Evolutionary conservation across 2,888 invertebrate genomes (phyloP), one percentile per base, ranked within the genome.

Genomic region (Halictus quadricinctus): DNA sequence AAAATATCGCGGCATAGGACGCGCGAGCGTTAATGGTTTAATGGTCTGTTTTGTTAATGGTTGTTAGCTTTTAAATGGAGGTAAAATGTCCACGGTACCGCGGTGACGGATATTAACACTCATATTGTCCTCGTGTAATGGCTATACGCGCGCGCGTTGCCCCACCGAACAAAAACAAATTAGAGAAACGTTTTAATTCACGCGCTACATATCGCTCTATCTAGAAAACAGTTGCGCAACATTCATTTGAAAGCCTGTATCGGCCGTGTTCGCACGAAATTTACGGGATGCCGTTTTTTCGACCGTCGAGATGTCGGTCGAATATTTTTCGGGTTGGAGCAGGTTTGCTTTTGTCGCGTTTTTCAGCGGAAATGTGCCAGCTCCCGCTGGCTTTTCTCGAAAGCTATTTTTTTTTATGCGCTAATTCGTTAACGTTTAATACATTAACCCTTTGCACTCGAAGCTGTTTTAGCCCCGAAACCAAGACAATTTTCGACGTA

Each of bases 31-130:
- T 66, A 66, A 66, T 66, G 66, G 36, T 18, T 66, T 66, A 66
- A 66, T 66, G 66, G 36, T 36, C 36, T 66, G 66, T 66, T 66
- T 36, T 36, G 66, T 66, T 66, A 66, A 66, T 66, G 36, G 66
- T 36, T 36, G 66, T 66, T 66, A 36, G 66, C 66, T 66, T 66
- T 66, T 36, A 66, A 66, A 66, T 66, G 66, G 66, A 66, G 66
- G 29, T 29, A 29, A 36, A 36, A 66, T 66, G 21, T 66, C 4
- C 36, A 18, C 66, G 66, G 7, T 8, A 36, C 36, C 18, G 6
- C 66, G 36, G 29, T 66, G 66, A 66, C 66, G 66, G 66, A 66
- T 66, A 66, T 66, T 66, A 66, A 66, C 66, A 29, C 18, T 66
- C 66, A 66, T 66, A 36, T 66, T 66, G 66, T 15, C 36, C 36